phyloP scores from a whole-genome alignment of 2,888 invertebrate species.

The Gortyna flavago region DNA sequence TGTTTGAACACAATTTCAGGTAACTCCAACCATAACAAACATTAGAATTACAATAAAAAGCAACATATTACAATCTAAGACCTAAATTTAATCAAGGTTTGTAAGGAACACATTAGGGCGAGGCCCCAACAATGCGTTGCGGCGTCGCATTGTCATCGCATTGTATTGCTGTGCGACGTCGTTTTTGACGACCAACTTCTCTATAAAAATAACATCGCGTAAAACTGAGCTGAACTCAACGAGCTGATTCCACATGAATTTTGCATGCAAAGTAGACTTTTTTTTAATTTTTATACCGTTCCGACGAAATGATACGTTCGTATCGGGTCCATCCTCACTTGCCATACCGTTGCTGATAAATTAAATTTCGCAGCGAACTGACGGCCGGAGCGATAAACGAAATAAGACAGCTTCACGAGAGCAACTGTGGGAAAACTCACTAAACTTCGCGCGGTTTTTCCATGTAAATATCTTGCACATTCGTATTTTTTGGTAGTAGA shows the following conservation, averaged over 20 bases:
- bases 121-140: too few relatives aligned
- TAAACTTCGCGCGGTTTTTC: slow-evolving; percentile 36
- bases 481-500: slow-evolving; percentile 34
- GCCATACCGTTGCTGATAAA: slow-evolving; percentile 72
- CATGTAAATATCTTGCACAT: slow-evolving; percentile 43
- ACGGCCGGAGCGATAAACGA: slow-evolving; percentile 70
- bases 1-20: background rate
- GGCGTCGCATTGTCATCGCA: too few relatives aligned
- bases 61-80: background rate
- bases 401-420: slow-evolving; percentile 55
- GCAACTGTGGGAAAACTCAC: slow-evolving; percentile 53
- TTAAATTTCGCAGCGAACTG: slow-evolving; percentile 76
- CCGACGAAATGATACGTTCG: slow-evolving; percentile 64
- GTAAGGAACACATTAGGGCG: too few relatives aligned
- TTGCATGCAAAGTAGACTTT: slow-evolving; percentile 33
- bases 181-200: too few relatives aligned
- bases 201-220: slow-evolving; percentile 12
- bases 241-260: slow-evolving; percentile 38
- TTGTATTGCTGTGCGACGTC: too few relatives aligned
- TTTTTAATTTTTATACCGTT: slow-evolving; percentile 45
- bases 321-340: slow-evolving; percentile 65
- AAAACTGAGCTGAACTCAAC: slow-evolving; percentile 28
- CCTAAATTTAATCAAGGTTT: background rate
- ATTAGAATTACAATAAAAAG: background rate
- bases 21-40: background rate